Base-by-base conservation (phyloP, 2,797 vertebrate genomes). In the Nasua narica region DNA sequence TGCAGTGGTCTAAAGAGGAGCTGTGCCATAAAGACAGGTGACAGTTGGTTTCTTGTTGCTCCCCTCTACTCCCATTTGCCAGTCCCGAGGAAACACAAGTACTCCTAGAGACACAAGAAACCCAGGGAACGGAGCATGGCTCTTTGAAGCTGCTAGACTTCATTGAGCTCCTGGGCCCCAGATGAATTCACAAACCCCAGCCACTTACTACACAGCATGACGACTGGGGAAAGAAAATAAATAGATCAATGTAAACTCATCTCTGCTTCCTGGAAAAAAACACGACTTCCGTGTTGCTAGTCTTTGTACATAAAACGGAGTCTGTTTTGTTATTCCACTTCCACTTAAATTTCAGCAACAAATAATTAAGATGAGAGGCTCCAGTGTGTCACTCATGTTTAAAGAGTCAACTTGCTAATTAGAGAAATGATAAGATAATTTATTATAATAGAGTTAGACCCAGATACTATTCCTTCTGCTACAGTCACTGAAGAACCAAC, bases 401-500 rank as follows among this genome's bases (percentile, higher is more conserved):
- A 94, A 91, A 87, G 15, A 92, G 54, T 67, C 54, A 93, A 69
- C 79, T 72, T 56, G n/a, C 19, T 95, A 88, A 76, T 94, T 86
- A 74, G 23, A 60, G 58, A 96, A 87, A 81, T 25, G 91, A 69
- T 78, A 83, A 52, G 1, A 88, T 96, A 56, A 93, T 50, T 91
- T 92, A 72, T 74, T 87, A 84, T 89, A 69, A 90, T 48, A 83
- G 81, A 95, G 40, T 91, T 85, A 95, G 65, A 90, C 40, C 32
- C 7, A 88, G 54, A 78, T 54, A 52, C 77, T 85, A 46, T 67
- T 95, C 50, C 27, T 85, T 90, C 90, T 95, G 56, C 54, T 96
- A 87, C 14, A 96, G 62, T 95, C 13, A 86, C 74, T 85, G 91
- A 96, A 97, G 95, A 88, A 91, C 84, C 62, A 78, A 85, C 48